These are phyloP conservation scores for Elegia similella DNA, from an alignment of 2,888 invertebrate species.

Conservation along the genomic window DNA sequence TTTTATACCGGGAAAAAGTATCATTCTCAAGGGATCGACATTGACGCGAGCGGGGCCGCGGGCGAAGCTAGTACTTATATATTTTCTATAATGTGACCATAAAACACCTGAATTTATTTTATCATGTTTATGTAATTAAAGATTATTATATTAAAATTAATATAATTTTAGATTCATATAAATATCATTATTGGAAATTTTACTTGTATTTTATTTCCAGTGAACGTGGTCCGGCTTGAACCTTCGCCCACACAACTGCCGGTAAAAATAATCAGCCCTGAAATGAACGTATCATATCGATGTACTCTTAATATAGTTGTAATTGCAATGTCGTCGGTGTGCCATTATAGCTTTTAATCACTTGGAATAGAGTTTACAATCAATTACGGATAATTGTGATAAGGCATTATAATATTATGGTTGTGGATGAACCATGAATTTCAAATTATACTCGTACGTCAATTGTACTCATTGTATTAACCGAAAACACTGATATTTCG, in stretches of 20 bases:
- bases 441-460: background rate
- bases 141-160: too few relatives aligned
- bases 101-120: too few relatives aligned
- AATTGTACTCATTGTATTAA: constrained; percentile 8
- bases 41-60: too few relatives aligned
- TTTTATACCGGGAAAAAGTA: too few relatives aligned
- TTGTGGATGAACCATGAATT: constrained; percentile 12
- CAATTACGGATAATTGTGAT: background rate
- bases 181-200: too few relatives aligned
- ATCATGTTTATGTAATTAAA: too few relatives aligned
- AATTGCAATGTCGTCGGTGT: constrained; percentile 43
- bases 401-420: constrained; percentile 5
- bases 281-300: constrained; percentile 47
- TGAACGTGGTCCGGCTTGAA: constrained; percentile 69
- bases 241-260: constrained; percentile 71
- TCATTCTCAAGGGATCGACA: too few relatives aligned
- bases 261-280: constrained; percentile 64
- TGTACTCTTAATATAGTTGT: constrained; percentile 37
- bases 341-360: constrained; percentile 42
- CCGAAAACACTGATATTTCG: background rate
- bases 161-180: background rate
- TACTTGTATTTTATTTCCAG: constrained; percentile 44
- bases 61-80: too few relatives aligned
- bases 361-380: background rate
- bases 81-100: too few relatives aligned